phyloP scores from a whole-genome alignment of 2,797 vertebrate species.

The Setipinna tenuifilis region DNA sequence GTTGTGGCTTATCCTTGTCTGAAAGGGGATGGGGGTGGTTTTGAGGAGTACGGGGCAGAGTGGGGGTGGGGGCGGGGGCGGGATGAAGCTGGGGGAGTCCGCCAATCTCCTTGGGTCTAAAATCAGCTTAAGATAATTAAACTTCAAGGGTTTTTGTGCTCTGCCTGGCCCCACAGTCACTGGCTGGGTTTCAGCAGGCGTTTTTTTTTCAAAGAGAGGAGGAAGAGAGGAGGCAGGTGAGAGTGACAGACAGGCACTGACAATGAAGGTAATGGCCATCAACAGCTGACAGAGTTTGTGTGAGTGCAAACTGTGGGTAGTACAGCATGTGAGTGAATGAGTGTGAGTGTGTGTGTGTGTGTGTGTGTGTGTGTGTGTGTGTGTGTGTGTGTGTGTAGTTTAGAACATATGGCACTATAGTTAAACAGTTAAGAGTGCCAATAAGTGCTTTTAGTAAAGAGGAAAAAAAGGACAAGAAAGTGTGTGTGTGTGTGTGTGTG shows the following conservation, averaged over 20 bases:
- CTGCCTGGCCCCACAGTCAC: neutral
- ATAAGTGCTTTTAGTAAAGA: neutral
- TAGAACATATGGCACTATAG: neutral
- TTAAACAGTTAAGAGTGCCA: neutral
- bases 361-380: neutral
- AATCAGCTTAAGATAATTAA: constrained; percentile 17
- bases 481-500: neutral
- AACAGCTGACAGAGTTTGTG: constrained; percentile 3
- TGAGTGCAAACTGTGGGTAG: too few species aligned
- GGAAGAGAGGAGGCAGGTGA: neutral
- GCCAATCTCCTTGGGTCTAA: constrained; percentile 8
- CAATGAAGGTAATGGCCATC: neutral
- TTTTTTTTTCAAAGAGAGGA: neutral
- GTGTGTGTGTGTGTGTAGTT: neutral
- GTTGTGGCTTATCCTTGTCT: neutral
- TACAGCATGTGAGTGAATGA: neutral
- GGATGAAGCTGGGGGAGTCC: neutral
- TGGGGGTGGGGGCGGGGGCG: neutral
- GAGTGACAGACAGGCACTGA: neutral
- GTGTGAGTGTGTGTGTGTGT: neutral
- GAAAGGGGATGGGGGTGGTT: neutral
- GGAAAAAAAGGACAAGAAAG: neutral
- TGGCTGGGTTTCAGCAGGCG: neutral
- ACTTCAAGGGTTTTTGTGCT: neutral
- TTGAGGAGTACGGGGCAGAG: too few species aligned